Conservation (phyloP, 2,113 vertebrate species). For the Heliornis fulica region DNA sequence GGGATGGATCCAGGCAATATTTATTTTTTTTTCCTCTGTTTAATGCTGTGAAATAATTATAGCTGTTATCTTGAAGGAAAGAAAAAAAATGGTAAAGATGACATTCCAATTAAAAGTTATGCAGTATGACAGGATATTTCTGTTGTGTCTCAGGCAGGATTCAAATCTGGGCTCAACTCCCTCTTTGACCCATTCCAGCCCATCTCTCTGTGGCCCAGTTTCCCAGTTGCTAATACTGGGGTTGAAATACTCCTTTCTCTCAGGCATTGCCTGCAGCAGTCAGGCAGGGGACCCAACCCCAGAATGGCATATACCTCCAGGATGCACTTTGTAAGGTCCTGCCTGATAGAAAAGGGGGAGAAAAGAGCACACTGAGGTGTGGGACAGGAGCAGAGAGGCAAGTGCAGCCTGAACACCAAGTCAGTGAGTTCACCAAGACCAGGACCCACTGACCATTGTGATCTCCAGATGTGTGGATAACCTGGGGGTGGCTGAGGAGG, state of each 20-base stretch:
- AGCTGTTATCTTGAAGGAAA: background rate
- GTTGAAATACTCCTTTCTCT: background rate
- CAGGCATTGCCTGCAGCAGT: background rate
- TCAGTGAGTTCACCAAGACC: background rate
- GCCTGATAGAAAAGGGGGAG: background rate
- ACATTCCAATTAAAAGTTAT: background rate
- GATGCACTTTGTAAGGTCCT: background rate
- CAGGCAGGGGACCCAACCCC: fast-evolving
- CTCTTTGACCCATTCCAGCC: background rate
- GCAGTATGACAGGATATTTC: background rate
- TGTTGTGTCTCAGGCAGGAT: background rate
- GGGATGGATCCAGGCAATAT: background rate
- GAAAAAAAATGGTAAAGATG: background rate
- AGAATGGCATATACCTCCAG: background rate
- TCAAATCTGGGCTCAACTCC: background rate
- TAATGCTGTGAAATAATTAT: background rate
- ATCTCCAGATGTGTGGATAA: background rate
- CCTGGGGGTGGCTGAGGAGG: background rate
- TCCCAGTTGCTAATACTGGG: background rate
- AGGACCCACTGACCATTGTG: background rate
- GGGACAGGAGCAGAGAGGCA: background rate
- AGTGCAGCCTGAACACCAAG: background rate
- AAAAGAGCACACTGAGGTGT: background rate
- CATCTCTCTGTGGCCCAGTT: background rate
- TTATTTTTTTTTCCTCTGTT: background rate